Evolutionary conservation across 2,797 vertebrate genomes (phyloP).

Genomic region (Clamator glandarius): DNA sequence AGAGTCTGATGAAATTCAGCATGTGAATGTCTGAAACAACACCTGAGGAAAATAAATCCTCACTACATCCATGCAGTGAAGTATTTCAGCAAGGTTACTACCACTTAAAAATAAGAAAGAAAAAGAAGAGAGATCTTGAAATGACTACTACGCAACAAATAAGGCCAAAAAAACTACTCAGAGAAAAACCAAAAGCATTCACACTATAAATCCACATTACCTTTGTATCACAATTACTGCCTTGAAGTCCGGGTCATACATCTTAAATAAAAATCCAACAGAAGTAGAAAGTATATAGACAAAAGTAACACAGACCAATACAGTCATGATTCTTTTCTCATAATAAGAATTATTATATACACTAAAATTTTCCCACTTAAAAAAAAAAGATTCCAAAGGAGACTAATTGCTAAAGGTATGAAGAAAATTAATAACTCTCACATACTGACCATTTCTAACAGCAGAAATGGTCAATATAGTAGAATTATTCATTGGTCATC

Average conservation of each 20-base stretch:
- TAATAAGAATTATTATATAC: background rate
- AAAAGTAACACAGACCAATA: background rate
- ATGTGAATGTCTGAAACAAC: background rate
- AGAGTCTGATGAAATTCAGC: background rate
- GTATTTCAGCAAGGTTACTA: background rate
- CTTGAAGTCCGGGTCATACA: background rate
- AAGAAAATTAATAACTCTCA: background rate
- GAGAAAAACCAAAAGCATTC: background rate
- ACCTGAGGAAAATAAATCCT: background rate
- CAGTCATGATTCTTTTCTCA: background rate
- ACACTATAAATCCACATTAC: background rate
- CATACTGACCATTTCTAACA: background rate
- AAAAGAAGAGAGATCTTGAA: background rate
- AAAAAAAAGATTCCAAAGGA: background rate
- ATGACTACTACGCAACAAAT: background rate
- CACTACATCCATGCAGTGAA: fast-evolving
- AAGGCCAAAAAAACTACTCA: background rate
- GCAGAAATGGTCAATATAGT: background rate
- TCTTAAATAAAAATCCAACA: background rate
- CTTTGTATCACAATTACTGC: background rate
- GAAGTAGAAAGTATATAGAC: background rate
- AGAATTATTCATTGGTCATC: too few relatives aligned
- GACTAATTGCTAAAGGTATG: background rate
- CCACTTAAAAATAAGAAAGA: background rate
- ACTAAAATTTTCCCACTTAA: background rate